Evolutionary conservation across 2,797 vertebrate genomes (phyloP), one percentile per base, ranked within the genome.

Genomic region (Chiroxiphia lanceolata): DNA sequence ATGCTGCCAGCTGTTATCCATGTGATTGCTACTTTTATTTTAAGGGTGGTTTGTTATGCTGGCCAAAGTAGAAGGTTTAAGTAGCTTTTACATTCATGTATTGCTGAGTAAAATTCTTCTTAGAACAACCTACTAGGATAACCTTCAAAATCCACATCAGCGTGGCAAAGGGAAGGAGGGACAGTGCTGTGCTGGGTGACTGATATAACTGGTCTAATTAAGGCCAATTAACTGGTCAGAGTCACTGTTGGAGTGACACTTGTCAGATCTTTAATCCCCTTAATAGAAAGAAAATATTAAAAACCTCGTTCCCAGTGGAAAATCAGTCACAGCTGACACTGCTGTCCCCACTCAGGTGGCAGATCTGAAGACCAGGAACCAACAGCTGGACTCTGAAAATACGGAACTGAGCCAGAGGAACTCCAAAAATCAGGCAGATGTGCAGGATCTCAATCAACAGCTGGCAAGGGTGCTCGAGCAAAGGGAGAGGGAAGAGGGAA

Each of bases 371-470:
- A 92, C 93, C 63, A 98, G 97, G 90, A 99, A 98, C 86, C 98
- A 98, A 71, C 98, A 98, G 40, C 98, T 99, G 48, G 98, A 98
- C 89, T 97, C 98, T 10, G 98, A 99, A 89, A 99, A 99, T 5
- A 97, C 85, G 33, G 90, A 97, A 67, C 98, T 99, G 40, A 97
- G 96, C 38, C 98, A 98, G 95, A 98, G 98, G 94, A 99, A 98
- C 67, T 94, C 96, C 85, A 98, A 98, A 91, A 98, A 96, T 42
- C 94, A 98, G 31, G 97, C 98, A 13, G 98, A 98, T 23, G 50
- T 98, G 72, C 98, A 98, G 91, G 97, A 98, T 69, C 98, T 99
- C 7, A 98, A 96, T 18, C 98, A 98, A 63, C 98, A 98, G 93
- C 96, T 99, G 94, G 94, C 96, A 20, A 98, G 97, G 72, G 95